Evolutionary conservation across 2,888 invertebrate species (phyloP), one percentile per base, ranked within the genome.

Genomic region (Mechanitis messenoides): DNA sequence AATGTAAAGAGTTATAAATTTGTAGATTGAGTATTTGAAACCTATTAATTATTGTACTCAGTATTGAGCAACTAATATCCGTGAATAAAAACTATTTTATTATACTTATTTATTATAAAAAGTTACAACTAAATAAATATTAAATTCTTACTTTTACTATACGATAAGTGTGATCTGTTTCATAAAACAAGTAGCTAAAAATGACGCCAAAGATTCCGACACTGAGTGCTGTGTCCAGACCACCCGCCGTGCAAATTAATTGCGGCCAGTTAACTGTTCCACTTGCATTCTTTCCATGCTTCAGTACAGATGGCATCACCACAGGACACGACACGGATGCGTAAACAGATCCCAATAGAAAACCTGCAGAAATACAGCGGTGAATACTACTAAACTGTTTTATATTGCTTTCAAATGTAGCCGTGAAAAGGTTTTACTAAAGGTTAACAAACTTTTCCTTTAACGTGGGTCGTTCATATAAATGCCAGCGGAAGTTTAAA

Each of bases 311-410:
- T 1, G 86, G 84, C 83, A 87, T 83, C 56, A 88, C 70, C 28
- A 89, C 80, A 0, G 87, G 81, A 68, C 82, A 83, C 4, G 88
- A 85, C 2, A 87, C 77, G n/a, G 89, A 88, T 0, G 86, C 82
- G 69, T 86, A 87, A 12, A 86, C 74, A 1, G 87, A 76, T 1
- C 88, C 88, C 4, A 84, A 71, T 2, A 87, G 77, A 55, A 86
- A 74, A 53, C 87, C 87, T 87, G 73, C 3, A 61, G 63, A 58
- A 20, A 54, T 12, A 46, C 54, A 56, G 31, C 60, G 12, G 38
- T 53, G 46, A 56, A 60, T 54, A 45, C 54, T n/a, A 42, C 3
- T 3, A 42, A 35, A 59, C 20, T 33, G 45, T 53, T 59, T 46
- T 46, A n/a, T 46, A 20, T 20, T 5, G 46, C 46, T 11, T 46